These are phyloP conservation scores for Philereme transversata DNA, from an alignment of 2,888 invertebrate species.

Conservation along the genomic window DNA sequence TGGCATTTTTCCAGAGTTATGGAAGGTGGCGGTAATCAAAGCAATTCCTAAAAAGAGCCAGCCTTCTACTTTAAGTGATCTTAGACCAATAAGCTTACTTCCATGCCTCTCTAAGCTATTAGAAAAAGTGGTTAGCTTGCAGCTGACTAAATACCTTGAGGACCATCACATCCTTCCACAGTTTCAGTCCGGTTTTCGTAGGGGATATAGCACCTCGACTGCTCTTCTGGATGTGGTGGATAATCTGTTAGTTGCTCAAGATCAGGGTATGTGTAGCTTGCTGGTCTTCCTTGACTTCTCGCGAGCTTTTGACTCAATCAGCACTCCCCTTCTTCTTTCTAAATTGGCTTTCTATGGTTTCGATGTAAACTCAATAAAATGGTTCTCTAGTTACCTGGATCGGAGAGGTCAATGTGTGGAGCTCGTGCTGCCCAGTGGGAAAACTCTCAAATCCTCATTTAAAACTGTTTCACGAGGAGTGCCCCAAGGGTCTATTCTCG, in stretches of 20 bases:
- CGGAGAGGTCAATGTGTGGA: not conserved
- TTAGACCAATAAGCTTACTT: not conserved
- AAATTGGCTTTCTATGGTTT: not conserved
- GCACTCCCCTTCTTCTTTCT: not conserved
- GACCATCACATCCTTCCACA: too few relatives aligned
- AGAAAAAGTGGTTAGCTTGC: too few relatives aligned
- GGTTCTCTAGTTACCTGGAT: not conserved
- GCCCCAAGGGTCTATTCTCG: slow-evolving; percentile 1
- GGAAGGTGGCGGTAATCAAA: not conserved
- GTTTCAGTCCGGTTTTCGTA: too few relatives aligned
- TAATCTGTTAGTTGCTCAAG: slow-evolving; percentile 1
- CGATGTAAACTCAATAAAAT: not conserved
- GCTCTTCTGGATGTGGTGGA: slow-evolving; percentile 12
- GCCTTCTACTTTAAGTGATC: not conserved
- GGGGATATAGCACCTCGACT: not conserved
- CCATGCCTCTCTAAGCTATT: not conserved
- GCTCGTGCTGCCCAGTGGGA: not conserved
- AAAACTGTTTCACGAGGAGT: not conserved
- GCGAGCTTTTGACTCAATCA: slow-evolving; percentile 5
- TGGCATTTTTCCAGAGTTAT: not conserved
- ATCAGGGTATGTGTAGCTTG: not conserved
- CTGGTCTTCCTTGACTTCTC: slow-evolving; percentile 16
- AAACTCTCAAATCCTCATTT: not conserved
- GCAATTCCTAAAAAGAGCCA: not conserved
- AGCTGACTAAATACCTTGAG: too few relatives aligned